A percentile compares a stretch with the other conserved stretches of the same genome.
These are phyloP conservation scores for Parus major DNA, from an alignment of 2,113 vertebrate species.

Conservation along the genomic window DNA sequence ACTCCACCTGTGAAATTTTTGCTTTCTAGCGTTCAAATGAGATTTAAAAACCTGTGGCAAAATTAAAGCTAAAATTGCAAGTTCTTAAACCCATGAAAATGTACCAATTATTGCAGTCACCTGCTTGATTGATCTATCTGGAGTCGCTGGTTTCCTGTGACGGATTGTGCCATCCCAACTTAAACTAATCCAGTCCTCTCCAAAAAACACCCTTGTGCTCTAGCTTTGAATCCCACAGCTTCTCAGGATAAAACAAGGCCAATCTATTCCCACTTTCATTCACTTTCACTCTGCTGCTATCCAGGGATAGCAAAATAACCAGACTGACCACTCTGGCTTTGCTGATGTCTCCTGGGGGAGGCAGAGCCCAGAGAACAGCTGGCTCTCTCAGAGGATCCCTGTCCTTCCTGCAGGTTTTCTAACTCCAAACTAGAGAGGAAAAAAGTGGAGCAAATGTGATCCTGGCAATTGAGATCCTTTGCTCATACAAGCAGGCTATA, in stretches of 20 bases:
- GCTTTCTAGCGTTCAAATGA: neutral
- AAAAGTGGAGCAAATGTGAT: neutral
- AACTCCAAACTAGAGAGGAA: neutral
- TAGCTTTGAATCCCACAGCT: neutral
- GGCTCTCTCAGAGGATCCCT: neutral
- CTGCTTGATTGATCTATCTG: neutral
- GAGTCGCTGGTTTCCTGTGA: neutral
- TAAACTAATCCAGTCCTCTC: neutral
- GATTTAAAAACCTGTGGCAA: neutral
- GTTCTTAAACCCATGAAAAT: neutral
- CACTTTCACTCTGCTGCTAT: neutral
- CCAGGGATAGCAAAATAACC: neutral
- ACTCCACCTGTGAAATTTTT: neutral
- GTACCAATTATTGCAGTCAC: neutral
- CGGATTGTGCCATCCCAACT: accelerated
- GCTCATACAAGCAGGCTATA: neutral
- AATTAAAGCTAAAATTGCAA: neutral
- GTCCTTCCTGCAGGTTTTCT: conserved; percentile 4
- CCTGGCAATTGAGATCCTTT: conserved; percentile 24
- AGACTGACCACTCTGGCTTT: neutral
- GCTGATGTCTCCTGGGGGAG: neutral
- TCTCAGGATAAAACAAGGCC: neutral
- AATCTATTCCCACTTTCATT: neutral
- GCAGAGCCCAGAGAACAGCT: neutral
- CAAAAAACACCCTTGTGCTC: neutral